phyloP scores from a whole-genome alignment of 2,888 invertebrate species.

The Cotesia congregata region DNA sequence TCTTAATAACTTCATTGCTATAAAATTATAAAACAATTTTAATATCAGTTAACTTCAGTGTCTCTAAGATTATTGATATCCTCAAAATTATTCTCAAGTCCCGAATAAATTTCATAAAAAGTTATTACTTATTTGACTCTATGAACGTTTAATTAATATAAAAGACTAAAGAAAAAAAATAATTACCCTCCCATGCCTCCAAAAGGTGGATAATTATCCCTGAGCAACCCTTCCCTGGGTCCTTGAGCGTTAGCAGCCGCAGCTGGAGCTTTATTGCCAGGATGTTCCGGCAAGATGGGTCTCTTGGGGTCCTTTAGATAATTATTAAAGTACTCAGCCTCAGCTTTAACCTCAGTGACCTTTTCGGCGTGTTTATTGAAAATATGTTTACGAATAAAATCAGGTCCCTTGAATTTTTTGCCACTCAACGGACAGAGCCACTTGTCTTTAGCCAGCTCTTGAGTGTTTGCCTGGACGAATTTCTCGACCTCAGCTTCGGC shows the following conservation, averaged over 20 bases:
- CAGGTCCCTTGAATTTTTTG: conserved; percentile 98
- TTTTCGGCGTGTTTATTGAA: conserved; percentile 98
- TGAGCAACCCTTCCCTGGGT: background rate
- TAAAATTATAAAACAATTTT: too few relatives aligned
- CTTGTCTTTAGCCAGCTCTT: conserved; percentile 97
- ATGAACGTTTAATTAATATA: too few relatives aligned
- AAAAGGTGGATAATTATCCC: conserved; percentile 71
- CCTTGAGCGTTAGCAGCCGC: conserved; percentile 64
- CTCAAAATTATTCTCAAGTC: too few relatives aligned
- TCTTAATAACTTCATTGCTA: too few relatives aligned
- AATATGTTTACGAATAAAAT: conserved; percentile 98
- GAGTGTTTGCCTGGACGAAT: conserved; percentile 95
- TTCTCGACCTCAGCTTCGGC: conserved; percentile 88
- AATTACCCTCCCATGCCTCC: conserved; percentile 63
- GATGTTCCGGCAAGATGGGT: conserved; percentile 92
- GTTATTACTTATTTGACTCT: too few relatives aligned
- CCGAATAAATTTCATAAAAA: too few relatives aligned
- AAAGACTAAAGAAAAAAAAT: background rate
- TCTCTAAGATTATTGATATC: too few relatives aligned
- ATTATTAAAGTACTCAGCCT: conserved; percentile 98
- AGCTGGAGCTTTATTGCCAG: conserved; percentile 74
- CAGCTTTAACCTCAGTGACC: conserved; percentile 96
- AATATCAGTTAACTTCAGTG: too few relatives aligned
- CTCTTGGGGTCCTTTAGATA: conserved; percentile 94
- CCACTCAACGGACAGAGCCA: conserved; percentile 99